Evolutionary conservation across 2,113 vertebrate species (phyloP).

Genomic region (Forbesichthys papilliferus): DNA sequence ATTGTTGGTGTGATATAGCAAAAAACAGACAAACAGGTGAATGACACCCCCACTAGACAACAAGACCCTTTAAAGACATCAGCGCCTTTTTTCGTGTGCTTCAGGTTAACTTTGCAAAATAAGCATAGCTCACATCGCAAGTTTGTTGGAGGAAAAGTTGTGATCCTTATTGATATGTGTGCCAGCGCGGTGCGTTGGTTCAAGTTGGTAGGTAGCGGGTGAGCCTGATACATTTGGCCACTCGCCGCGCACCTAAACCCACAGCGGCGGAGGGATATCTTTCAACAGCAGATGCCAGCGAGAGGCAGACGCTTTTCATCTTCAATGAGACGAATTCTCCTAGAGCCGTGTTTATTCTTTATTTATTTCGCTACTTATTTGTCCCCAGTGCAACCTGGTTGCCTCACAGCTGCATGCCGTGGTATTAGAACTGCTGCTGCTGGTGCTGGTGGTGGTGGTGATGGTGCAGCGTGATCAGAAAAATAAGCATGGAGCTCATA

Average conservation of each 20-base stretch:
- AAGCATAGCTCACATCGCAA: constrained; percentile 48
- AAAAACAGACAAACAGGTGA: constrained; percentile 12
- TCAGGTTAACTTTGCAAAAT: constrained; percentile 38
- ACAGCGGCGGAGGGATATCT: constrained; percentile 69
- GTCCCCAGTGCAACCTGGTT: constrained; percentile 45
- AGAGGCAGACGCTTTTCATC: constrained; percentile 76
- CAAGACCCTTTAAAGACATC: constrained; percentile 35
- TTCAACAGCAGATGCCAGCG: constrained; percentile 67
- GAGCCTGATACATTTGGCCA: constrained; percentile 63
- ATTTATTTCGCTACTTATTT: constrained; percentile 68
- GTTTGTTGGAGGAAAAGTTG: constrained; percentile 56
- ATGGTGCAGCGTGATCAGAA: constrained; percentile 22
- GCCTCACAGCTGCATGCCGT: constrained; percentile 45
- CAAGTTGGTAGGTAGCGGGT: constrained; percentile 39
- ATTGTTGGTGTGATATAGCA: constrained; percentile 42
- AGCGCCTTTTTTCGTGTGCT: constrained; percentile 16
- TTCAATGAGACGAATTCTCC: constrained; percentile 70
- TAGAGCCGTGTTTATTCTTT: constrained; percentile 66
- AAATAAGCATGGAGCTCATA: constrained; percentile 31
- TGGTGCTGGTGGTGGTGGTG: too few species aligned
- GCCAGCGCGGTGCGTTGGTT: constrained; percentile 35
- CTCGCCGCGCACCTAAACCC: constrained; percentile 60
- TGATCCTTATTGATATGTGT: constrained; percentile 46
- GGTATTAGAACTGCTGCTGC: not conserved
- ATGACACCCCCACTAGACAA: constrained; percentile 30